Base-by-base conservation (phyloP, 1,140 invertebrate genomes). In the Drosophila sproati region DNA sequence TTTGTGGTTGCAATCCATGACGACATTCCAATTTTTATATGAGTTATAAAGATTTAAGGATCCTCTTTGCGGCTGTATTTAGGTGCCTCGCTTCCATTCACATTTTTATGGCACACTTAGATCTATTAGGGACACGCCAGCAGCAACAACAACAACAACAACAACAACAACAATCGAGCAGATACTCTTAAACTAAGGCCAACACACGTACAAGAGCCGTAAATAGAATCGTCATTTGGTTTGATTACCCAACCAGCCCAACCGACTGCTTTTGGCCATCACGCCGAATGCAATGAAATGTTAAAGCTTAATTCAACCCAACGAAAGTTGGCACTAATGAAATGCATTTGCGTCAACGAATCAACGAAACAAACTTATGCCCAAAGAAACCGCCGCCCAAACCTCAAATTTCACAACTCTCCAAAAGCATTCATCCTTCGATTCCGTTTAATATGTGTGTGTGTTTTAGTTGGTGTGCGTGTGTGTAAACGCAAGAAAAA, bases 281-380 rank as follows among this genome's bases (percentile, higher is more conserved):
- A 32, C 41, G 48, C 56, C 39, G 54, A 69, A 69, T 70, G 72
- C 66, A 64, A 71, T 75, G 73, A 75, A 75, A 71, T 75, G 73
- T 75, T 61, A 72, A 75, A 63, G 73, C 73, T 75, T 75, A 75
- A 75, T 75, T 57, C 61, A 62, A 12, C 3, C 55, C 71, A 41
- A 10, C 48, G 37, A 20, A 20, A 20, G 6, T 41, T 72, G 54
- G 51, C 66, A 61, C 59, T 75, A 75, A 75, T 75, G 73, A 75
- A 75, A 75, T 75, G 73, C 73, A 75, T 75, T 75, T 63, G 59
- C 71, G n/a, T 68, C 71, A 73, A 20, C 20, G 20, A 73, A 73
- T 73, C 71, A 68, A 67, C 51, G 50, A 69, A 69, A 37, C 56
- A 60, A 67, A 56, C 20, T 48, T 45, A 34, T 10, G 29, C 54